phyloP scores from a whole-genome alignment of 2,797 vertebrate species.

The Coluber constrictor region DNA sequence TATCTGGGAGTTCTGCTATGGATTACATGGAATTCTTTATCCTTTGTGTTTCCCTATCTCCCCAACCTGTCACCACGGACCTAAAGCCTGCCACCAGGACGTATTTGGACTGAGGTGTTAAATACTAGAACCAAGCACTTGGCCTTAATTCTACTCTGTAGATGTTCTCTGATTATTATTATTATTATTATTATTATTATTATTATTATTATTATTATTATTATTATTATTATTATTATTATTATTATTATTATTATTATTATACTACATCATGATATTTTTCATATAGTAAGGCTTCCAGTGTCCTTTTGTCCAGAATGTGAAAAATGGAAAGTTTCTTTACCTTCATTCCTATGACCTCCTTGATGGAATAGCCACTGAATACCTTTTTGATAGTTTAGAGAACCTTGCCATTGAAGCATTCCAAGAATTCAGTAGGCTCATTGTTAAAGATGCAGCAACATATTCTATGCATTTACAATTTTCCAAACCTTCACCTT shows the following conservation, averaged over 20 bases:
- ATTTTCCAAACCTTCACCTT: neutral
- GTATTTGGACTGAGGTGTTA: neutral
- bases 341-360: neutral
- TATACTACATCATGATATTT: neutral
- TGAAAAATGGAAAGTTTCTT: neutral
- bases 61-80: neutral
- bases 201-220: neutral
- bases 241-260: neutral
- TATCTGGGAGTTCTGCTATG: neutral
- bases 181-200: neutral
- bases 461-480: neutral
- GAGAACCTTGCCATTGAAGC: neutral
- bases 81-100: neutral
- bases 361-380: neutral
- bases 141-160: neutral
- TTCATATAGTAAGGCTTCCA: neutral
- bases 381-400: neutral
- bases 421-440: neutral
- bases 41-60: neutral
- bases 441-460: neutral
- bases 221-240: neutral
- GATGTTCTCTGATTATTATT: neutral
- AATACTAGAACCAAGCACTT: neutral
- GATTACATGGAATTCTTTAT: neutral
- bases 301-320: neutral